A percentile compares a stretch with the other conserved stretches of the same genome.
phyloP scores from a whole-genome alignment of 1,140 invertebrate genomes.

The Magallana gigas region DNA sequence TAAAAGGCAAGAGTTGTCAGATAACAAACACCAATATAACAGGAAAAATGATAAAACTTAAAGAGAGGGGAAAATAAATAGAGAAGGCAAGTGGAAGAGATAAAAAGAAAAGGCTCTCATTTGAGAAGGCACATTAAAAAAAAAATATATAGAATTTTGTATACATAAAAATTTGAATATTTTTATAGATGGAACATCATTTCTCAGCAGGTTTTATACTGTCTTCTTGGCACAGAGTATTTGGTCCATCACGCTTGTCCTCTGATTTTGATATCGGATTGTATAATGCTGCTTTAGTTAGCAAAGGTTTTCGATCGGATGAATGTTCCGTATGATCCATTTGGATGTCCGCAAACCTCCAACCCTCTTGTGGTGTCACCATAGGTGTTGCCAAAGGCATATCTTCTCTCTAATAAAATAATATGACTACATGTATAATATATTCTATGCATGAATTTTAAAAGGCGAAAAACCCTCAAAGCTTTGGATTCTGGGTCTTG shows the following conservation, averaged over 20 bases:
- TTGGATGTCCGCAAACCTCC: conserved; percentile 74
- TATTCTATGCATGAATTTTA: too few species aligned
- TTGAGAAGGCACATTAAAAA: conserved; percentile 28
- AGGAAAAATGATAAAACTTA: background rate
- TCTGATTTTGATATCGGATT: conserved; percentile 4
- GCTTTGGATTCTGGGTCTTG: too few species aligned
- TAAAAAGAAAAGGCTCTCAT: background rate
- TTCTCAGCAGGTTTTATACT: background rate
- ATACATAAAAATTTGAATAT: conserved; percentile 22
- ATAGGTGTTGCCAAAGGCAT: conserved; percentile 78
- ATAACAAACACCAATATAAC: background rate
- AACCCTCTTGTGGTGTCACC: conserved; percentile 78
- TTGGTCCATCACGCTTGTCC: background rate
- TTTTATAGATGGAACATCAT: background rate
- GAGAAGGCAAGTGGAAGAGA: background rate
- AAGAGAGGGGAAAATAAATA: background rate
- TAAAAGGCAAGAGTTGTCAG: background rate
- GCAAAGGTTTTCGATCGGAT: conserved; percentile 56
- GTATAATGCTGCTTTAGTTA: conserved; percentile 13
- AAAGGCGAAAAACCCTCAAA: too few species aligned
- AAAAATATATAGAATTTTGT: background rate
- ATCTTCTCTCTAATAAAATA: conserved; percentile 74
- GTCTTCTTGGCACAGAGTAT: conserved; percentile 37
- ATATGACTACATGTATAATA: background rate
- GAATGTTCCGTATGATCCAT: conserved; percentile 70